These are phyloP conservation scores for Malthinus seriepunctatus DNA, from an alignment of 2,888 invertebrate species.

Conservation along the genomic window DNA sequence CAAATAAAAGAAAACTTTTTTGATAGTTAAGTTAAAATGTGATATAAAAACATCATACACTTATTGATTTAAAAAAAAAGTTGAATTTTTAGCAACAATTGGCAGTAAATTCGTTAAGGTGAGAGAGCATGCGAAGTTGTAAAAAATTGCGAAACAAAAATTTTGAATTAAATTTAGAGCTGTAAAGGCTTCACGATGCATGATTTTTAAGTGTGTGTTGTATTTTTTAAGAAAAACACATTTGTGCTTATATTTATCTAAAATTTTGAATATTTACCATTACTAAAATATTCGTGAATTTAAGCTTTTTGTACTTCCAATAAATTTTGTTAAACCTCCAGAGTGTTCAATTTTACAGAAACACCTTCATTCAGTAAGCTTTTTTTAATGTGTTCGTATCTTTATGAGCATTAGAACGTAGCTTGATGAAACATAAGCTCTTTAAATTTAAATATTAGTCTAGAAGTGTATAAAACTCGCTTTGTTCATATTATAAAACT, in stretches of 20 bases:
- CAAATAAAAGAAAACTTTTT: neutral
- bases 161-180: neutral
- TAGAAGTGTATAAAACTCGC: too few species aligned
- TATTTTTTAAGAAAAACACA: conserved; percentile 4
- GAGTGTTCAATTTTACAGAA: too few species aligned
- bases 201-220: conserved; percentile 29
- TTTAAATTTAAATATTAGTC: too few species aligned
- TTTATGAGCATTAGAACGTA: too few species aligned
- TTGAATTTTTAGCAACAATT: conserved; percentile 37
- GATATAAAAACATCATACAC: conserved; percentile 27
- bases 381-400: too few species aligned
- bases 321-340: too few species aligned
- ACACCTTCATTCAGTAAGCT: too few species aligned
- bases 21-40: conserved; percentile 4
- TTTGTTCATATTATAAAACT: too few species aligned
- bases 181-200: conserved; percentile 9
- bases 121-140: conserved; percentile 29
- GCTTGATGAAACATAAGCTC: too few species aligned
- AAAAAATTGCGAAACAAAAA: conserved; percentile 4
- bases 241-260: neutral
- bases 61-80: conserved; percentile 15
- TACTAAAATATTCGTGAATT: neutral
- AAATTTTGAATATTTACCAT: neutral
- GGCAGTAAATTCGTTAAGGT: conserved; percentile 38
- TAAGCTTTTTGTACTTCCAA: too few species aligned